A percentile compares a stretch with the other conserved stretches of the same genome.
phyloP scores from a whole-genome alignment of 2,888 invertebrate genomes.

The Volucella inanis region DNA sequence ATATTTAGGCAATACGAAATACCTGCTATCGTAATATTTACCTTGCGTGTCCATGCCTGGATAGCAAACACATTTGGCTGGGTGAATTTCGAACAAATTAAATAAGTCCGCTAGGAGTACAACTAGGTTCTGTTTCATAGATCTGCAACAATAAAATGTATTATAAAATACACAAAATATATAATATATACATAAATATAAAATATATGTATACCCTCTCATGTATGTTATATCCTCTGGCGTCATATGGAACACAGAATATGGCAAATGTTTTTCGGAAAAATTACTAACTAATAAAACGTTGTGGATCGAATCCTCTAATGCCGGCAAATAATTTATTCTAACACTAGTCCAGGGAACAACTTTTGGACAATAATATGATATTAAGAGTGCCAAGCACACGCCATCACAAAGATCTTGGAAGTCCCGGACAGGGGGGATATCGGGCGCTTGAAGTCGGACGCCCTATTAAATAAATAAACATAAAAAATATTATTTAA shows the following conservation, averaged over 20 bases:
- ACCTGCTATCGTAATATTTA: conserved; percentile 74
- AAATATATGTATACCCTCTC: conserved; percentile 87
- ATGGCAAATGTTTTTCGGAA: conserved; percentile 92
- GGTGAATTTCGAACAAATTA: conserved; percentile 96
- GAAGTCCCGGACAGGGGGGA: conserved; percentile 90
- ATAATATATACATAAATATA: neutral
- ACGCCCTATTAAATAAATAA: conserved; percentile 84
- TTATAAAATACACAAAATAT: conserved; percentile 30
- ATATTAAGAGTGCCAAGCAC: conserved; percentile 92
- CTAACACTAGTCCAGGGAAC: conserved; percentile 88
- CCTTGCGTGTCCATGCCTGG: conserved; percentile 87
- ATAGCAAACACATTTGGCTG: conserved; percentile 93
- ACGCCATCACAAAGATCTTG: conserved; percentile 96
- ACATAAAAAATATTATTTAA: conserved; percentile 18
- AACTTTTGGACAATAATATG: conserved; percentile 94
- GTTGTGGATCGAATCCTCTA: conserved; percentile 93
- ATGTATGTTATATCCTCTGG: conserved; percentile 98
- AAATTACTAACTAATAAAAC: conserved; percentile 94
- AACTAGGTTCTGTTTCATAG: conserved; percentile 95
- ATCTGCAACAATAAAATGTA: conserved; percentile 85
- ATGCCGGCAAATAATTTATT: conserved; percentile 83
- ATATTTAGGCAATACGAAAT: neutral
- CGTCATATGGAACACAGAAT: conserved; percentile 95
- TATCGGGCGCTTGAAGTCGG: conserved; percentile 84
- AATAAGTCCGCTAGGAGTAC: conserved; percentile 97